Base-by-base conservation (phyloP, 2,888 invertebrate species). In the Criorhina ranunculi region DNA sequence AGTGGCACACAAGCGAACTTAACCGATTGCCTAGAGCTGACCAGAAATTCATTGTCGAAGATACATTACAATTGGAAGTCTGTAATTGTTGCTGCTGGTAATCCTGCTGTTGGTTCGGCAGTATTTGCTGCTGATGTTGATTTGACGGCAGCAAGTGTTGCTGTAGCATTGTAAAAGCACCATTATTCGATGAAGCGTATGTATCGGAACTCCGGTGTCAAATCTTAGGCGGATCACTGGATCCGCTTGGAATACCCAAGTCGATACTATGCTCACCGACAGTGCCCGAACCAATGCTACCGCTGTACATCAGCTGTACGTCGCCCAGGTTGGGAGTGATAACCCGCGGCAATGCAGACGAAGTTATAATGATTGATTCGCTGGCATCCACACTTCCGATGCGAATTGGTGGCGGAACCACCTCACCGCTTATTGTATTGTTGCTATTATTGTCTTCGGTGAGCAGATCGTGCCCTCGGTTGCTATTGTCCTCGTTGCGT, bases 181-280 rank as follows among this genome's bases (percentile, higher is more conserved):
- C 90, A 82, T 90, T 88, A 79, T 89, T 90, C 82, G 90, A 91
- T 75, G 89, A 88, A 62, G 90, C 90, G 85, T 90, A 91, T 64
- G 90, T 90, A 75, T 91, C 90, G 87, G 89, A 88, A 88, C 90
- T 90, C 89, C 90, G 90, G 89, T 92, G 92, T 92, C 92, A 92
- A 90, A 92, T 92, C 87, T 90, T 91, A 87, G 90, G 89, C 72
- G 88, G 89, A 66, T 90, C 89, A 76, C 89, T 89, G 67, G 89
- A 89, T 67, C 87, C 89, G 64, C 90, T 89, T 78, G 89, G 89
- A 88, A 90, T 51, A 33, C 89, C 90, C 87, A 91, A 86, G 33
- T 91, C 91, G 40, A 89, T 89, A 88, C 89, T 91, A 15, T 90
- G 88, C 46, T 90, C 76, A 0, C 76, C 86, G 19, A 81, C 81